A percentile compares a stretch with the other conserved stretches of the same genome.
These are phyloP conservation scores for Lindbergichthys nudifrons DNA, from an alignment of 2,797 vertebrate genomes.

Conservation along the genomic window DNA sequence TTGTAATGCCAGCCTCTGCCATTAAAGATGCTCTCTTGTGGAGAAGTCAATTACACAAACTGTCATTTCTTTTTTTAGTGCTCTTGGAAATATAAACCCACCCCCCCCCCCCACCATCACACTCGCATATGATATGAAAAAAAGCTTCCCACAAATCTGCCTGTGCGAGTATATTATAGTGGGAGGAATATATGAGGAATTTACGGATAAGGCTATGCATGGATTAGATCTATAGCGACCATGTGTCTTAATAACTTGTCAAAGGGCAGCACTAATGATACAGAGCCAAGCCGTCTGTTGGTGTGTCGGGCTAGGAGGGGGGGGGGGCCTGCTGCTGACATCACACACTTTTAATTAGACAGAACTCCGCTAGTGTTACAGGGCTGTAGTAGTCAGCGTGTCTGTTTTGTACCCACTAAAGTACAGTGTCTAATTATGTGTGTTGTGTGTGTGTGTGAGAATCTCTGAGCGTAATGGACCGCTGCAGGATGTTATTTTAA, in stretches of 20 bases:
- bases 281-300: slow-evolving; percentile 33
- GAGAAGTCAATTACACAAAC: slow-evolving; percentile 73
- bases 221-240: slow-evolving; percentile 52
- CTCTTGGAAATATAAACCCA: slow-evolving; percentile 36
- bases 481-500: slow-evolving; percentile 69
- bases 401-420: slow-evolving; percentile 45
- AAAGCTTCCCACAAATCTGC: slow-evolving; percentile 22
- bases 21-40: slow-evolving; percentile 66
- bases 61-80: slow-evolving; percentile 57
- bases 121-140: background rate
- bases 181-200: slow-evolving; percentile 23
- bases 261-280: slow-evolving; percentile 68
- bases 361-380: slow-evolving; percentile 36
- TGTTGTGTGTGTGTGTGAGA: slow-evolving; percentile 37
- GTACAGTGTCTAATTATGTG: slow-evolving; percentile 60
- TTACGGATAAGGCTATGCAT: slow-evolving; percentile 13
- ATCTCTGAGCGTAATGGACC: slow-evolving; percentile 39
- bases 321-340: slow-evolving; percentile 51
- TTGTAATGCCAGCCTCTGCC: slow-evolving; percentile 57
- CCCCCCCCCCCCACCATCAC: background rate
- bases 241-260: slow-evolving; percentile 61
- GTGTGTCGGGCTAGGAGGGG: slow-evolving; percentile 43
- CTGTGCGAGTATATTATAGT: background rate
- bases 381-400: slow-evolving; percentile 36
- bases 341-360: slow-evolving; percentile 76